phyloP scores from a whole-genome alignment of 1,140 invertebrate species.

The Megalopta genalis region DNA sequence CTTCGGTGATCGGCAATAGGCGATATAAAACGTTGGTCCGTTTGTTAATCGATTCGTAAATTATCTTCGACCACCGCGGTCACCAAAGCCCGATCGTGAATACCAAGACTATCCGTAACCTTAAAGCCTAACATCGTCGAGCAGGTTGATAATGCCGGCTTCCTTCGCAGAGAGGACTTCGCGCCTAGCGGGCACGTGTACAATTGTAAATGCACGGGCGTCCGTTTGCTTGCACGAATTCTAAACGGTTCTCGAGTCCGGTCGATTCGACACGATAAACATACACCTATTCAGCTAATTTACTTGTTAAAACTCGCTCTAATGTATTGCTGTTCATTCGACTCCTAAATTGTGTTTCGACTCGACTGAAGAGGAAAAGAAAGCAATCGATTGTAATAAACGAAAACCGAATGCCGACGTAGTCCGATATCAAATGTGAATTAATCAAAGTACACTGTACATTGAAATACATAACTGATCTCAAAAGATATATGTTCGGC shows the following conservation, averaged over 20 bases:
- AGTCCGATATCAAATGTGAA: constrained; percentile 2
- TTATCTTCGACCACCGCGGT: too few species aligned
- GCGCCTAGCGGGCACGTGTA: too few species aligned
- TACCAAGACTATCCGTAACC: too few species aligned
- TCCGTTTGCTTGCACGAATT: background rate
- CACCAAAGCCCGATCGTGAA: too few species aligned
- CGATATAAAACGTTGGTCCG: too few species aligned
- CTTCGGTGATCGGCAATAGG: too few species aligned
- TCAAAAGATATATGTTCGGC: background rate
- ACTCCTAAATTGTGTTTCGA: constrained; percentile 4
- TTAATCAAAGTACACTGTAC: constrained; percentile 14
- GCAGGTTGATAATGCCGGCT: too few species aligned
- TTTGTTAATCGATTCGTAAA: too few species aligned
- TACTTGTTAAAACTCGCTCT: constrained; percentile 5
- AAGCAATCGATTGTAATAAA: constrained; percentile 4
- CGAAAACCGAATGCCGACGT: constrained; percentile 3
- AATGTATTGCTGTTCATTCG: constrained; percentile 27
- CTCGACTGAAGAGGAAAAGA: background rate
- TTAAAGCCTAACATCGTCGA: too few species aligned
- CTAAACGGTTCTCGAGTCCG: background rate
- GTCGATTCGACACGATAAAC: background rate
- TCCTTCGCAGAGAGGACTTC: too few species aligned
- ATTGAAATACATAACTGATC: background rate
- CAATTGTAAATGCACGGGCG: too few species aligned
- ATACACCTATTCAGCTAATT: constrained; percentile 20